Conservation (phyloP, 2,888 invertebrate genomes). For the Diloba caeruleocephala region DNA sequence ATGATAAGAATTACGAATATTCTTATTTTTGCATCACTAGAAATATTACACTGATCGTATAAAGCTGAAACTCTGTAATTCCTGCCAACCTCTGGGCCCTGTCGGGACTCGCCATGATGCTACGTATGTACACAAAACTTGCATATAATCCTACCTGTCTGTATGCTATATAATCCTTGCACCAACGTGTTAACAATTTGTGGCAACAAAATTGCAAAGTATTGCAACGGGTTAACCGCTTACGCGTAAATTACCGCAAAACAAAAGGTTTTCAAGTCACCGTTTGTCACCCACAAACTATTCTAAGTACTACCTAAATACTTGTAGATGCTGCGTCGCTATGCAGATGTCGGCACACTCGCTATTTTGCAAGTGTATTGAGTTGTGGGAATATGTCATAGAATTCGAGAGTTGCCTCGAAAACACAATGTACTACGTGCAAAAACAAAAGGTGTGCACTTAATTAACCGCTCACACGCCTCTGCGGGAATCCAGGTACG, state of each 20-base stretch:
- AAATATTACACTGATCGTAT: no score
- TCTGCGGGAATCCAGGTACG: conserved; percentile 49
- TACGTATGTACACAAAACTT: no score
- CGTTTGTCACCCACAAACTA: conserved; percentile 51
- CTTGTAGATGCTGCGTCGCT: conserved; percentile 52
- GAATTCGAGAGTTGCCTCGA: conserved; percentile 73
- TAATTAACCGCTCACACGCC: conserved; percentile 79
- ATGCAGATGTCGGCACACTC: conserved; percentile 71
- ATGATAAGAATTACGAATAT: no score
- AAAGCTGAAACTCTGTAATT: no score
- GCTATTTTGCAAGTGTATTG: conserved; percentile 77
- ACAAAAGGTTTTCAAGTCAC: conserved; percentile 46
- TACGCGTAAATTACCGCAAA: conserved; percentile 19
- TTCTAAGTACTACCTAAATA: conserved; percentile 61
- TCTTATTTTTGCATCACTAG: no score
- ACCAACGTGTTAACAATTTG: not conserved
- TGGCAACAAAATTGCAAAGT: conserved; percentile 1
- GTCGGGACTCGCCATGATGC: no score
- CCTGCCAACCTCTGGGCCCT: no score
- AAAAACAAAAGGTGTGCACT: conserved; percentile 81
- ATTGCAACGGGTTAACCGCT: conserved; percentile 17
- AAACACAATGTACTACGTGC: conserved; percentile 77
- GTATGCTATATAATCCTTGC: no score
- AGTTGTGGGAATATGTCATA: conserved; percentile 80
- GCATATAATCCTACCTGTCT: no score